phyloP scores from a whole-genome alignment of 1,140 invertebrate species.

The Heliothis subflexa region DNA sequence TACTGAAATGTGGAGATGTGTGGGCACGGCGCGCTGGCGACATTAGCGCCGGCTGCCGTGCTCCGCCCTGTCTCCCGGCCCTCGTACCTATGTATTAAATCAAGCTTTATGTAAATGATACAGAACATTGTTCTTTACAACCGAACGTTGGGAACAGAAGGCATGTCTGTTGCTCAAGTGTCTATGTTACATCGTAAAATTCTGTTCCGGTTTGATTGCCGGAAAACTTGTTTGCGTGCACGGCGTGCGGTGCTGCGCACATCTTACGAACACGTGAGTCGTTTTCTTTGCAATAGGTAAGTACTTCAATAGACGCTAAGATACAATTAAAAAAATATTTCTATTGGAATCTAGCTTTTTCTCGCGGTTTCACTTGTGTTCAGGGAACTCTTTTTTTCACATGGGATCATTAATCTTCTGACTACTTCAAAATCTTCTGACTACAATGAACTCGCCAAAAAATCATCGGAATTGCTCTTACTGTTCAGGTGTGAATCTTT shows the following conservation, averaged over 20 bases:
- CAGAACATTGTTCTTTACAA: slow-evolving; percentile 50
- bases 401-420: too few relatives aligned
- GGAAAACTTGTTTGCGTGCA: slow-evolving; percentile 19
- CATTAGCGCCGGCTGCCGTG: slow-evolving; percentile 68
- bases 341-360: too few relatives aligned
- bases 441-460: too few relatives aligned
- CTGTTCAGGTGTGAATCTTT: too few relatives aligned
- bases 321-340: background rate
- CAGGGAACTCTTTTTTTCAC: too few relatives aligned
- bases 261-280: background rate
- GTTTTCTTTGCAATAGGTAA: background rate
- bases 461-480: too few relatives aligned
- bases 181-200: slow-evolving; percentile 38
- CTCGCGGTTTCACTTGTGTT: too few relatives aligned
- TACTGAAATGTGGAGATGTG: slow-evolving; percentile 81
- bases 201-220: slow-evolving; percentile 38
- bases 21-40: slow-evolving; percentile 61
- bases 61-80: slow-evolving; percentile 42
- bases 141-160: slow-evolving; percentile 37
- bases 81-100: slow-evolving; percentile 60
- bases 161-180: slow-evolving; percentile 37
- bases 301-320: background rate
- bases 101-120: slow-evolving; percentile 62
- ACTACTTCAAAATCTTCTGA: too few relatives aligned
- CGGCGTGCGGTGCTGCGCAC: background rate